A percentile compares a stretch with the other conserved stretches of the same genome.
phyloP scores from a whole-genome alignment of 2,888 invertebrate genomes.

The Zygaena filipendulae region DNA sequence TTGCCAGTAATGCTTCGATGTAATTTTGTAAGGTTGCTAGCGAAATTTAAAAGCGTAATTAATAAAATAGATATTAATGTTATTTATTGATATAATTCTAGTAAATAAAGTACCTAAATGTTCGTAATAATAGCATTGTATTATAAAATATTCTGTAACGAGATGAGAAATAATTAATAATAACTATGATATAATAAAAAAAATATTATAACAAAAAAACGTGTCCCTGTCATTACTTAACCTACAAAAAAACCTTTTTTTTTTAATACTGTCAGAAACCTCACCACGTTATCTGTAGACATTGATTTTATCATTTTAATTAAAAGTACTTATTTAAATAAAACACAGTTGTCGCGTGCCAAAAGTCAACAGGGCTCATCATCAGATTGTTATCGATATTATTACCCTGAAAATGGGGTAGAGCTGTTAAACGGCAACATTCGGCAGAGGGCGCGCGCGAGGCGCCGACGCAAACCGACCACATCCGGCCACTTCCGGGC shows the following conservation, averaged over 20 bases:
- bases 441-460: constrained; percentile 22
- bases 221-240: no score
- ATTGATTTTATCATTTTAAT: no score
- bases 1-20: constrained; percentile 25
- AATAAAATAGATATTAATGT: constrained; percentile 60
- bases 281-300: neutral
- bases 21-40: constrained; percentile 52
- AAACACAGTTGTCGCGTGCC: no score
- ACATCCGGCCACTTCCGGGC: constrained; percentile 23
- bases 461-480: constrained; percentile 21
- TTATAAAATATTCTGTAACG: constrained; percentile 37
- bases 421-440: constrained; percentile 3
- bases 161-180: constrained; percentile 37
- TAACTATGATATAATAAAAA: constrained; percentile 15
- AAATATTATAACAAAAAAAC: no score
- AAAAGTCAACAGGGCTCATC: no score
- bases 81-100: constrained; percentile 65
- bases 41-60: constrained; percentile 47
- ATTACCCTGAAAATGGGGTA: constrained; percentile 21
- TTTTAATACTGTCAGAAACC: no score
- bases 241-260: no score
- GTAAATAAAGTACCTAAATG: no score
- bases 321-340: no score
- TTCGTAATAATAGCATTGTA: constrained; percentile 50
- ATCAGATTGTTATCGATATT: no score